phyloP scores from a whole-genome alignment of 2,888 invertebrate species.

The Chymomyza caudatula region DNA sequence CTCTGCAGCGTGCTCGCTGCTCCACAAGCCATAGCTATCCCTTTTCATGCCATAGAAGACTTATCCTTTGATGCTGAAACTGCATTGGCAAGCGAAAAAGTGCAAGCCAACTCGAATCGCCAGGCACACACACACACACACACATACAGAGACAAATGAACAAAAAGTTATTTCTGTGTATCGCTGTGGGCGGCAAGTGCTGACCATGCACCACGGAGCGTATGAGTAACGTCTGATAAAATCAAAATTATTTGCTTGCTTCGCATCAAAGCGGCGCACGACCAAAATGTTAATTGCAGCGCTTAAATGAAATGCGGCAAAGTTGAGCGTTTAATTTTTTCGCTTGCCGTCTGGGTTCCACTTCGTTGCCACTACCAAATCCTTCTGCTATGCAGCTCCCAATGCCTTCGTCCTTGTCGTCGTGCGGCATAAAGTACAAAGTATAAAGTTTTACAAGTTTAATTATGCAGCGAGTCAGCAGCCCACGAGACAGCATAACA shows the following conservation, averaged over 20 bases:
- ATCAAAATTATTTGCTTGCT: slow-evolving; percentile 9
- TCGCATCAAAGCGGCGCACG: background rate
- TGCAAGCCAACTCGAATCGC: background rate
- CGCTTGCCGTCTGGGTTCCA: too few species aligned
- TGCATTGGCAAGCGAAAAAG: slow-evolving; percentile 60
- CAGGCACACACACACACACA: too few species aligned
- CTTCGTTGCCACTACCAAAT: slow-evolving; percentile 1
- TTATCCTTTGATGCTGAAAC: slow-evolving; percentile 63
- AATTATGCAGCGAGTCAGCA: slow-evolving; percentile 29
- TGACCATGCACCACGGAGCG: slow-evolving; percentile 51
- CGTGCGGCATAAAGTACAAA: background rate
- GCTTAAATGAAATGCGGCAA: background rate
- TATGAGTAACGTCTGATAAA: slow-evolving; percentile 39
- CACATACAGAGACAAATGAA: background rate
- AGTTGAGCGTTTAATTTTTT: too few species aligned
- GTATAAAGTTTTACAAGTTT: slow-evolving; percentile 27
- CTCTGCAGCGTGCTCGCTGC: background rate
- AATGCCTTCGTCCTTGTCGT: background rate
- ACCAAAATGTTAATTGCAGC: slow-evolving; percentile 11
- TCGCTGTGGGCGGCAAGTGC: slow-evolving; percentile 34
- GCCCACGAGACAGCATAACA: slow-evolving; percentile 9
- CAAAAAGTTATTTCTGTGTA: background rate
- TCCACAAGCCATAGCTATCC: slow-evolving; percentile 2
- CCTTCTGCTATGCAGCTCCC: background rate
- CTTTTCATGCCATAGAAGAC: slow-evolving; percentile 18